Conservation (phyloP, 2,113 vertebrate species). For the Carollia perspicillata region DNA sequence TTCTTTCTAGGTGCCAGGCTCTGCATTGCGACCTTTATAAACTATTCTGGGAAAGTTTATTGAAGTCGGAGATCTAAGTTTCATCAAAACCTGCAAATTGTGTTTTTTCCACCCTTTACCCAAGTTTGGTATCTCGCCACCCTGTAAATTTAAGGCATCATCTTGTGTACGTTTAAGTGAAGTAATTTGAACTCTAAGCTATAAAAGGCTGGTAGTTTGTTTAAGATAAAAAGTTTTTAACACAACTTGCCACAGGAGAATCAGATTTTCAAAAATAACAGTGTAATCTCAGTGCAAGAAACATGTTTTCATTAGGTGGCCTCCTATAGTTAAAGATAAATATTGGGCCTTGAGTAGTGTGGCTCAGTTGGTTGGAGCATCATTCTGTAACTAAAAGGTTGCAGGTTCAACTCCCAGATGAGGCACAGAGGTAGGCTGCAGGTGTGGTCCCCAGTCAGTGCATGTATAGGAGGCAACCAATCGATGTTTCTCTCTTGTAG, state of each 20-base stretch:
- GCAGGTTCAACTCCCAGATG: no score
- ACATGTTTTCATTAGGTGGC: slow-evolving; percentile 3
- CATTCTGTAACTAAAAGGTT: no score
- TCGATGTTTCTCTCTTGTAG: no score
- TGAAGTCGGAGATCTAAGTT: not conserved
- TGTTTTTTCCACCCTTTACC: not conserved
- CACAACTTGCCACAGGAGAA: slow-evolving; percentile 49
- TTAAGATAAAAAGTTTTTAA: slow-evolving; percentile 74
- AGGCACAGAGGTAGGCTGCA: no score
- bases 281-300: slow-evolving; percentile 39
- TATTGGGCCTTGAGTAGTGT: not conserved
- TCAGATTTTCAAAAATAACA: not conserved
- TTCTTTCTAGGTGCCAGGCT: not conserved
- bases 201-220: slow-evolving; percentile 67
- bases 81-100: not conserved
- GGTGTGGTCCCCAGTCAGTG: no score
- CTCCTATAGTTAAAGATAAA: slow-evolving; percentile 36
- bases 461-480: no score
- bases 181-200: slow-evolving; percentile 70
- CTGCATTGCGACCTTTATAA: not conserved
- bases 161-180: slow-evolving; percentile 49
- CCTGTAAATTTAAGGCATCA: not conserved
- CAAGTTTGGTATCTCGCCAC: not conserved
- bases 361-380: no score
- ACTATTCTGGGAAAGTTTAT: not conserved